phyloP scores from a whole-genome alignment of 2,888 invertebrate genomes.

The Archips xylosteana region DNA sequence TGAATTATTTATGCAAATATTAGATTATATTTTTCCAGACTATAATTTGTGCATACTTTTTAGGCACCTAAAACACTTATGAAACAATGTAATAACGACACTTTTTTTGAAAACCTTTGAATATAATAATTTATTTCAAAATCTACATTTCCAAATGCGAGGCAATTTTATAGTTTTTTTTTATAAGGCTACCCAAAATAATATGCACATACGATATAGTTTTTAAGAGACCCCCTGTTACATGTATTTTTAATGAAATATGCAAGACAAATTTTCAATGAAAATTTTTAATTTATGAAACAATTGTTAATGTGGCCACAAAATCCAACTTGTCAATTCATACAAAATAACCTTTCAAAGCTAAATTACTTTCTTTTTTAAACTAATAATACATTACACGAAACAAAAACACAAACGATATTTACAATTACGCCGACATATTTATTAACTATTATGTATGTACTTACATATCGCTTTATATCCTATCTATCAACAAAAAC shows the following conservation, averaged over 20 bases:
- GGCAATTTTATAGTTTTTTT: slow-evolving; percentile 81
- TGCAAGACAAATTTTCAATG: slow-evolving; percentile 52
- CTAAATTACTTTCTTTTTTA: slow-evolving; percentile 70
- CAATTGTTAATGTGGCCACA: slow-evolving; percentile 72
- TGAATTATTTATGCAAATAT: neutral
- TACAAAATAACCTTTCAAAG: slow-evolving; percentile 74
- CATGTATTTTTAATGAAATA: slow-evolving; percentile 63
- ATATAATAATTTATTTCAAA: slow-evolving; percentile 77
- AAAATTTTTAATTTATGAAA: slow-evolving; percentile 51
- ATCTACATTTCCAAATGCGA: slow-evolving; percentile 85
- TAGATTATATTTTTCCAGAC: slow-evolving; percentile 18
- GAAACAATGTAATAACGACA: slow-evolving; percentile 74
- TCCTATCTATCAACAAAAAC: slow-evolving; percentile 82
- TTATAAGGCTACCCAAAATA: slow-evolving; percentile 61
- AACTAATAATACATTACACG: slow-evolving; percentile 81
- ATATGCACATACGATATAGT: slow-evolving; percentile 62
- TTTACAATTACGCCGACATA: slow-evolving; percentile 78
- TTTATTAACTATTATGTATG: slow-evolving; percentile 63
- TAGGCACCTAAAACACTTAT: slow-evolving; percentile 64
- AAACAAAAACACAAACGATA: slow-evolving; percentile 83
- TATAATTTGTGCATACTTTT: slow-evolving; percentile 67
- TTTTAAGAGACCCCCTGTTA: slow-evolving; percentile 76
- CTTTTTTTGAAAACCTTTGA: slow-evolving; percentile 79
- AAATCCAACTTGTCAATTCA: slow-evolving; percentile 77
- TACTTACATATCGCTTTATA: slow-evolving; percentile 81